Base-by-base conservation (phyloP, 2,113 vertebrate species). In the Corythornis madagascariensis region DNA sequence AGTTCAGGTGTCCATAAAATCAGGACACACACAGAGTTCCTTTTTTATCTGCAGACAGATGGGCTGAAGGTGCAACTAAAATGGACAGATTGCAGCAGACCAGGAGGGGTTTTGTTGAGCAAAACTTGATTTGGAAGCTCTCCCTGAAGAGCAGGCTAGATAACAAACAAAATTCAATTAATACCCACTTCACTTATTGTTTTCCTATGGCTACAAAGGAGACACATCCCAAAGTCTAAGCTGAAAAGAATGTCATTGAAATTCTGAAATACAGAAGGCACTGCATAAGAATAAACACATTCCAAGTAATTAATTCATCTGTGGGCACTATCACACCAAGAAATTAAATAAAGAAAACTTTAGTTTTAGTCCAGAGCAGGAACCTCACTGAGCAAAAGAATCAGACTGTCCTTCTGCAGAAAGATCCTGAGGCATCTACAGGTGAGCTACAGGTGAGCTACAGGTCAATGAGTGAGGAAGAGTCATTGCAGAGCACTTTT, bases 381-480 rank as follows among this genome's bases (percentile, higher is more conserved):
- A 60, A 12, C 18, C 50, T 35, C 4, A 1, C 21, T 12, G 33
- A 56, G 12, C 55, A 16, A 16, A 9, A 21, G 13, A 2, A 9
- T 8, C 45, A 40, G 47, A n/a, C 57, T 7, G n/a, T 35, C 57
- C 53, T 53, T 53, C 53, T 4, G 7, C 28, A 26, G 31, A 21
- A 48, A 55, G 45, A 42, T n/a, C 33, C 59, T 0, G 0, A 24
- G 55, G 47, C 38, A 16, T 1, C 21, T 28, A 5, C 16, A 11
- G n/a, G 42, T 20, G 45, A 84, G 16, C 21, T 28, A 5, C 16
- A 11, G n/a, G 42, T 20, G 45, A 84, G 16, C 35, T 33, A 16
- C 17, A 0, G 2, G 3, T 13, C 75, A 2, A 0, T 7, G 4
- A 18, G 2, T 26, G 7, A n/a, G 28, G 20, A 29, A 45, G 31